Evolutionary conservation across 1,140 invertebrate species (phyloP).

Genomic region (Zaprionus ghesquierei): DNA sequence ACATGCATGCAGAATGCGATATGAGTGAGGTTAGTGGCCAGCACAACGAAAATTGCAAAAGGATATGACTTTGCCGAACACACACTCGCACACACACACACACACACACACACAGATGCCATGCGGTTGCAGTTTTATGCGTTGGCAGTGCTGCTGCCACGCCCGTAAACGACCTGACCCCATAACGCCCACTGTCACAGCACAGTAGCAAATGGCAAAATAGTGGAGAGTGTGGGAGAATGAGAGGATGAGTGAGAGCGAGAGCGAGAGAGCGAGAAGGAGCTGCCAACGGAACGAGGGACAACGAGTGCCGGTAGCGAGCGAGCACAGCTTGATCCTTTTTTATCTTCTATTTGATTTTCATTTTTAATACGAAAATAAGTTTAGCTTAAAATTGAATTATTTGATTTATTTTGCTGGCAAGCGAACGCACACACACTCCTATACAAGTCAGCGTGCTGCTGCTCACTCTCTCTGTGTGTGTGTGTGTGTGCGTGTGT

Average conservation of each 20-base stretch:
- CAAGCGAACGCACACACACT: slow-evolving; percentile 21
- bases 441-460: not conserved
- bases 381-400: slow-evolving; percentile 82
- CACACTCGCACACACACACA: slow-evolving; percentile 3
- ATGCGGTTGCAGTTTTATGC: slow-evolving; percentile 75
- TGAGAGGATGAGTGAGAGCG: not conserved
- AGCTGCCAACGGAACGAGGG: not conserved
- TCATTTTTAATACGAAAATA: slow-evolving; percentile 82
- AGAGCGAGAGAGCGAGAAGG: not conserved
- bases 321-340: slow-evolving; percentile 77
- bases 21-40: slow-evolving; percentile 74
- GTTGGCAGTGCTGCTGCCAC: slow-evolving; percentile 50
- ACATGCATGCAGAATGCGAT: slow-evolving; percentile 55
- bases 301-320: slow-evolving; percentile 33
- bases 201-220: not conserved
- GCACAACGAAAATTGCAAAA: slow-evolving; percentile 75
- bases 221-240: not conserved
- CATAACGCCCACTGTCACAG: slow-evolving; percentile 65
- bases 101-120: slow-evolving; percentile 11
- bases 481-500: slow-evolving; percentile 18
- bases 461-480: not conserved
- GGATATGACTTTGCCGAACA: slow-evolving; percentile 63
- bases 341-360: slow-evolving; percentile 81
- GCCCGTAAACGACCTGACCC: slow-evolving; percentile 19
- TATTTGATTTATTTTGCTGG: slow-evolving; percentile 77